Evolutionary conservation across 2,797 vertebrate species (phyloP).

Genomic region (Cephalopachus bancanus): DNA sequence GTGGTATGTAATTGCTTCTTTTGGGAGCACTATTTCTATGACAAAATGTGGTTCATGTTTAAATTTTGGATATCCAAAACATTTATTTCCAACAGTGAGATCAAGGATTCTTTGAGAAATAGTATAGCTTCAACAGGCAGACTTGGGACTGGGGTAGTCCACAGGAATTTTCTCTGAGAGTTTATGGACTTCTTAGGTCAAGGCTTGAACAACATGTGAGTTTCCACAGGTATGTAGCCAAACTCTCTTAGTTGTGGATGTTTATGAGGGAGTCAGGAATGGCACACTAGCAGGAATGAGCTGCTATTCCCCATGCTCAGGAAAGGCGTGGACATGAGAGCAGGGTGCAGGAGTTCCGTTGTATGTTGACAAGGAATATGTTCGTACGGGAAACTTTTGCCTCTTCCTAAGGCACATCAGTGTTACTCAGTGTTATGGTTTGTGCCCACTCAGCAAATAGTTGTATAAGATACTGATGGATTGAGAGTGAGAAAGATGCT

Average conservation of each 20-base stretch:
- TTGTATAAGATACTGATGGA: conserved; percentile 20
- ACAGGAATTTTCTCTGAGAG: not conserved
- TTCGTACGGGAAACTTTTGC: conserved; percentile 26
- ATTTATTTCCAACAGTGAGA: not conserved
- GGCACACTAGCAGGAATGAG: not conserved
- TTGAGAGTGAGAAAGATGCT: not conserved
- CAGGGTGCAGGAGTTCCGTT: not conserved
- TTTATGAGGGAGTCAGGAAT: not conserved
- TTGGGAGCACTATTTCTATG: not conserved
- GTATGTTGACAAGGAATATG: not conserved
- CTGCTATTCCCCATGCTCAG: not conserved
- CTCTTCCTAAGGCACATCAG: not conserved
- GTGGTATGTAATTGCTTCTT: not conserved
- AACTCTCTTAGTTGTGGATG: not conserved
- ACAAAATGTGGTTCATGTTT: not conserved
- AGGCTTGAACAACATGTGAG: not conserved
- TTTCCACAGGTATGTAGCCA: not conserved
- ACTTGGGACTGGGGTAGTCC: not conserved
- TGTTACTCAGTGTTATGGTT: conserved; percentile 22
- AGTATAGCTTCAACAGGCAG: not conserved
- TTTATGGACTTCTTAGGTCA: not conserved
- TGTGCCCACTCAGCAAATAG: conserved; percentile 17
- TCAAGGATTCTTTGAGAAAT: not conserved
- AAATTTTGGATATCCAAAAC: not conserved
- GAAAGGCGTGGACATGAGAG: not conserved